A percentile compares a stretch with the other conserved stretches of the same genome.
Evolutionary conservation across 2,797 vertebrate genomes (phyloP).

Genomic region (Aplochiton taeniatus): DNA sequence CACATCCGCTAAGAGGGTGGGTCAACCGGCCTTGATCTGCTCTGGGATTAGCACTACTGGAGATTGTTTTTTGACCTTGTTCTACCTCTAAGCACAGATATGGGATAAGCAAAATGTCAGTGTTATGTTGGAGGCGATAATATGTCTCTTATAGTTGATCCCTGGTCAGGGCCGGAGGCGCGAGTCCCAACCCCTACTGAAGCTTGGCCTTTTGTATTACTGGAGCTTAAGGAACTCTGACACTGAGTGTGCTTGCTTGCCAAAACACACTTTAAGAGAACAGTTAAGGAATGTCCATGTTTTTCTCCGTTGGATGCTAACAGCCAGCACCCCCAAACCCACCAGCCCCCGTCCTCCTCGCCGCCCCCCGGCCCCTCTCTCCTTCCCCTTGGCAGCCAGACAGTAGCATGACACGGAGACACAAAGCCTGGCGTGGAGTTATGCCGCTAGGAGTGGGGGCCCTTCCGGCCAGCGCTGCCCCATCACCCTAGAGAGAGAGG

Average conservation of each 20-base stretch:
- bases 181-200: too few relatives aligned
- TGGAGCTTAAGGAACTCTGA: too few relatives aligned
- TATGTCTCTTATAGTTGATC: too few relatives aligned
- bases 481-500: slow-evolving; percentile 13
- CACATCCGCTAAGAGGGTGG: slow-evolving; percentile 49
- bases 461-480: slow-evolving; percentile 18
- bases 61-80: slow-evolving; percentile 62
- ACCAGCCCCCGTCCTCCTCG: background rate
- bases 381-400: slow-evolving; percentile 16
- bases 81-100: slow-evolving; percentile 34
- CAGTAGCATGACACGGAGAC: slow-evolving; percentile 33
- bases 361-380: background rate
- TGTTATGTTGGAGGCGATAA: background rate
- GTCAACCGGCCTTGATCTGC: slow-evolving; percentile 49
- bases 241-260: too few relatives aligned
- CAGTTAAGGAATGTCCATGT: slow-evolving; percentile 4
- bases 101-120: background rate
- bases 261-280: too few relatives aligned
- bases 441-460: slow-evolving; percentile 24
- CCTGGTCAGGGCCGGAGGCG: too few relatives aligned
- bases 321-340: background rate
- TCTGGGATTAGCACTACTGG: slow-evolving; percentile 61
- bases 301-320: background rate
- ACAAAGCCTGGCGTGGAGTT: slow-evolving; percentile 39
- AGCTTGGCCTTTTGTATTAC: too few relatives aligned